Conservation (phyloP, 2,113 vertebrate genomes). For the Corvus cornix region DNA sequence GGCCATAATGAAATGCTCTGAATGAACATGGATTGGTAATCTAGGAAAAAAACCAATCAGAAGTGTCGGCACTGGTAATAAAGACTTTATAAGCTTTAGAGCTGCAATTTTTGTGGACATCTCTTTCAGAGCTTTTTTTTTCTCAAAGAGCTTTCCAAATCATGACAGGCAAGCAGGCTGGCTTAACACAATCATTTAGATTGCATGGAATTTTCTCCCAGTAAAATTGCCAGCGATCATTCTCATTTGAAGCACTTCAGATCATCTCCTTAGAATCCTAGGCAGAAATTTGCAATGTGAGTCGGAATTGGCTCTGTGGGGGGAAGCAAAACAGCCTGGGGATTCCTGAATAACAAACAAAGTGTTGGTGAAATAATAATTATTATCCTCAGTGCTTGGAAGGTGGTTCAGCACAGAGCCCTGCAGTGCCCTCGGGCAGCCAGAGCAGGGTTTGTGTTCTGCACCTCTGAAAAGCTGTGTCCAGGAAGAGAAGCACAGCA, state of each 20-base stretch:
- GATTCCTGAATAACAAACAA: background rate
- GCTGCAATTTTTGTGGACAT: background rate
- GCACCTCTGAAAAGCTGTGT: background rate
- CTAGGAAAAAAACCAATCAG: background rate
- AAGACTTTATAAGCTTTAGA: background rate
- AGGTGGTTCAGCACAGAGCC: background rate
- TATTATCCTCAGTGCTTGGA: background rate
- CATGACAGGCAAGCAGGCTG: background rate
- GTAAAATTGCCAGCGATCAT: background rate
- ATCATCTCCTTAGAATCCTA: background rate
- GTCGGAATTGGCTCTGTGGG: background rate
- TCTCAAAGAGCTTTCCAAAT: background rate
- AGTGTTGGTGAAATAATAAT: background rate
- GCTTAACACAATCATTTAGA: conserved; percentile 16
- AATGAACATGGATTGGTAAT: background rate
- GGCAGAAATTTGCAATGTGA: background rate
- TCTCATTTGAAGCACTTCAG: background rate
- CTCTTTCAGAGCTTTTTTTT: background rate
- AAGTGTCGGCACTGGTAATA: background rate
- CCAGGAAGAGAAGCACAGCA: background rate
- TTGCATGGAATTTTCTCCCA: background rate
- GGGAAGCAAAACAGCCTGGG: background rate
- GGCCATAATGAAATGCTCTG: conserved; percentile 22
- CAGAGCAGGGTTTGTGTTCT: background rate
- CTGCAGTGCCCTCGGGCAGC: background rate